Evolutionary conservation across 2,797 vertebrate species (phyloP).

Genomic region (Melanotaenia pygmaea): DNA sequence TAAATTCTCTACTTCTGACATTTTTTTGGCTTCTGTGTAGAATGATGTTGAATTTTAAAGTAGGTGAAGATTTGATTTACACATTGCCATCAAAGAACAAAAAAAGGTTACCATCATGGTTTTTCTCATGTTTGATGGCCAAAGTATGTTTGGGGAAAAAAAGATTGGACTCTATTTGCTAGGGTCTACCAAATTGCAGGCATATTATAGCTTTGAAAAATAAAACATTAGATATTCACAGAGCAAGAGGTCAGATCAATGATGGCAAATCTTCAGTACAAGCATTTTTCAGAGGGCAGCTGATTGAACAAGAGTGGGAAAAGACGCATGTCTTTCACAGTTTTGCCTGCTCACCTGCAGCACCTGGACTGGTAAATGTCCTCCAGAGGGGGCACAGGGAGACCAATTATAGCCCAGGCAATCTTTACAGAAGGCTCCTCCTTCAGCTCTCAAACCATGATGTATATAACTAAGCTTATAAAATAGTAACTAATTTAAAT

Average conservation of each 20-base stretch:
- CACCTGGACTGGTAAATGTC: background rate
- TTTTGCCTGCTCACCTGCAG: background rate
- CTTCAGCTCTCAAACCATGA: background rate
- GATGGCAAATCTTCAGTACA: background rate
- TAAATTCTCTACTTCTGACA: slow-evolving; percentile 38
- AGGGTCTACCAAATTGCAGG: too few relatives aligned
- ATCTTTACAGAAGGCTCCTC: background rate
- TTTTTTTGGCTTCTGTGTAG: slow-evolving; percentile 34
- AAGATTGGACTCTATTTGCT: too few relatives aligned
- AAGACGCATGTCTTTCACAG: background rate
- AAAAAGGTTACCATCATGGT: background rate
- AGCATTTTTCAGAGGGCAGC: background rate
- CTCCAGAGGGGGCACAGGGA: background rate
- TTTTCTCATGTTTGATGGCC: too few relatives aligned
- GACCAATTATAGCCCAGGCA: background rate
- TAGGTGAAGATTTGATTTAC: background rate
- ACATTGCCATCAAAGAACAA: background rate
- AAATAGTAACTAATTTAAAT: background rate
- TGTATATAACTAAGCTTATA: background rate
- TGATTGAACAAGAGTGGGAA: too few relatives aligned
- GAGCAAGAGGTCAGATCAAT: background rate
- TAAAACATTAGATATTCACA: too few relatives aligned
- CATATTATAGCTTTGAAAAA: too few relatives aligned
- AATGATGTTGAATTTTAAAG: background rate
- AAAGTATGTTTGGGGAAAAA: too few relatives aligned